Evolutionary conservation across 2,888 invertebrate species (phyloP).

Genomic region (Scaptomyza cyrtandrae): DNA sequence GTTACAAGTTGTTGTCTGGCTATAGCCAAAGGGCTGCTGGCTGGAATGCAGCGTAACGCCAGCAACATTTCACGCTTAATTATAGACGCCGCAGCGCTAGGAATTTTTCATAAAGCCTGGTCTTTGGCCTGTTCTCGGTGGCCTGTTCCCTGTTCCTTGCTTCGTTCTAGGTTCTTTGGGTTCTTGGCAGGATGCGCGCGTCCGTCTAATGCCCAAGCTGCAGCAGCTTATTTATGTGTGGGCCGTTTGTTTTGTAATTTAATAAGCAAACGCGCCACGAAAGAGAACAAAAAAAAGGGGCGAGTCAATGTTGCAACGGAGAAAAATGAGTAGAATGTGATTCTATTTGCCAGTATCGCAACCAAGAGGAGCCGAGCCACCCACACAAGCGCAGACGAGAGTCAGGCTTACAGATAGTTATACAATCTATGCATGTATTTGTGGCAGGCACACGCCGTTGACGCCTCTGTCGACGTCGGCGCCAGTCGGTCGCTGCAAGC

Average conservation of each 20-base stretch:
- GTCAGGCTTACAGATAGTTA: conserved; percentile 8
- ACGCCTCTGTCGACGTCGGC: conserved; percentile 68
- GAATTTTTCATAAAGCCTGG: conserved; percentile 67
- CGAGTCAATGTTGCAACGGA: conserved; percentile 52
- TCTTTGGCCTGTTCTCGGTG: conserved; percentile 1
- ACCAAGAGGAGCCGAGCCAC: conserved; percentile 45
- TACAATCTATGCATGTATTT: background rate
- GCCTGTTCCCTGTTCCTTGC: background rate
- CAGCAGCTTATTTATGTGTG: conserved; percentile 72
- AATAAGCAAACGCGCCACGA: conserved; percentile 63
- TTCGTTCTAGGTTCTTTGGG: conserved; percentile 8
- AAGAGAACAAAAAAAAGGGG: conserved; percentile 42
- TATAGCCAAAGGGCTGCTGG: conserved; percentile 62
- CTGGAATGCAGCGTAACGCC: conserved; percentile 76
- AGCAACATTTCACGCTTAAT: conserved; percentile 81
- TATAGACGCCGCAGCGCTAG: conserved; percentile 78
- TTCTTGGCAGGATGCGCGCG: conserved; percentile 52
- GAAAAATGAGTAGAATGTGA: conserved; percentile 17
- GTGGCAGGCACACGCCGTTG: conserved; percentile 71
- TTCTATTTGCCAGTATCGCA: conserved; percentile 33
- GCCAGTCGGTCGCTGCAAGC: conserved; percentile 48
- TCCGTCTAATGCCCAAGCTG: conserved; percentile 62
- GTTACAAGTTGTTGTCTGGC: conserved; percentile 33
- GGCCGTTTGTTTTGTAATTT: conserved; percentile 77
- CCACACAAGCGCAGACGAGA: conserved; percentile 43